Percentiles rank a stretch among this genome's conserved stretches.
These are phyloP conservation scores for Melipona quadrifasciata DNA, from an alignment of 1,140 invertebrate genomes.

Conservation along the genomic window DNA sequence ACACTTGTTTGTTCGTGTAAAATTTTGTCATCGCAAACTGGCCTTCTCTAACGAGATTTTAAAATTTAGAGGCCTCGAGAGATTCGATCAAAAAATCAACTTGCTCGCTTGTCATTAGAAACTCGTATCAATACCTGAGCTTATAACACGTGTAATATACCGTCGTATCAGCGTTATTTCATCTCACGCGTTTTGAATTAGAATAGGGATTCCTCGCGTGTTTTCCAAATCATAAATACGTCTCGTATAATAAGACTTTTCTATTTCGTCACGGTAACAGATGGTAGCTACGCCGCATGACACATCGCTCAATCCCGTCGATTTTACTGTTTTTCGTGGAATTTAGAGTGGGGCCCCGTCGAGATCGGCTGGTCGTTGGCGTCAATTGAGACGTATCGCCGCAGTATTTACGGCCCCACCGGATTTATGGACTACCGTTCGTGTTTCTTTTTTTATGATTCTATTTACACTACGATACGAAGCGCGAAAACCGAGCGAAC, in stretches of 20 bases:
- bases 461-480: background rate
- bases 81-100: background rate
- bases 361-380: constrained; percentile 7
- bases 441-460: constrained; percentile 2
- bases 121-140: background rate
- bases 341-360: background rate
- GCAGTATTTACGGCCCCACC: constrained; percentile 42
- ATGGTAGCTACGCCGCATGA: background rate
- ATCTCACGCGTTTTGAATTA: background rate
- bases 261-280: background rate
- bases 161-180: no score
- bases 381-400: constrained; percentile 53
- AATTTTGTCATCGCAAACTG: no score
- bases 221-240: background rate
- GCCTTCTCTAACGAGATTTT: background rate
- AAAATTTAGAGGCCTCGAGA: background rate
- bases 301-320: no score
- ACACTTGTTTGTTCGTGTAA: background rate
- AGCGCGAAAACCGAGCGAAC: background rate
- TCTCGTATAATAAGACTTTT: background rate
- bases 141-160: background rate
- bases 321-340: constrained; percentile 51
- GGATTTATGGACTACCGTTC: constrained; percentile 46
- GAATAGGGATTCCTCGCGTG: no score
- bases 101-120: background rate